phyloP scores from a whole-genome alignment of 1,140 invertebrate species.

The Galendromus occidentalis region DNA sequence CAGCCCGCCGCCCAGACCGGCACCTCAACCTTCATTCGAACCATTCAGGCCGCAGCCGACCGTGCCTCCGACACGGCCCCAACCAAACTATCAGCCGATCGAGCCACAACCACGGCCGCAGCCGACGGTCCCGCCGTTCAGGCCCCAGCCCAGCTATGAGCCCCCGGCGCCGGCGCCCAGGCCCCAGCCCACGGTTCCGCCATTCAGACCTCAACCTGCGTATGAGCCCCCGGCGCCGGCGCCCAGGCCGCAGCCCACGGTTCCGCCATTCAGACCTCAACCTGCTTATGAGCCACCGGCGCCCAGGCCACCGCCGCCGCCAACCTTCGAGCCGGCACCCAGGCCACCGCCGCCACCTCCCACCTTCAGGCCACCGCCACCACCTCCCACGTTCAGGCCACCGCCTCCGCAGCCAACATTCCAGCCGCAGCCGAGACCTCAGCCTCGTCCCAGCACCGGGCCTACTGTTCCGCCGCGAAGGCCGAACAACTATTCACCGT shows the following conservation, averaged over 20 bases:
- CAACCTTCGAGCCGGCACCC: background rate
- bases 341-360: background rate
- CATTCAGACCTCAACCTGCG: background rate
- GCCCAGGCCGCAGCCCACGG: background rate
- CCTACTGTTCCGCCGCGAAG: background rate
- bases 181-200: background rate
- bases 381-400: background rate
- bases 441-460: background rate
- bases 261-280: background rate
- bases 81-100: background rate
- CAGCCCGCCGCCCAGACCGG: background rate
- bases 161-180: background rate
- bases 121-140: background rate
- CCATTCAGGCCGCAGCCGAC: background rate
- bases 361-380: background rate
- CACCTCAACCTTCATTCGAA: background rate
- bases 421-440: background rate
- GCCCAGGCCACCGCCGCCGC: background rate
- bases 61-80: background rate
- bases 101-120: background rate
- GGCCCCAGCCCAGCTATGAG: background rate
- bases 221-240: background rate
- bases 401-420: background rate
- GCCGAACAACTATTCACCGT: constrained; percentile 3
- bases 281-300: background rate